A percentile compares a stretch with the other conserved stretches of the same genome.
phyloP scores from a whole-genome alignment of 2,888 invertebrate genomes.

The Chydorus sphaericus region DNA sequence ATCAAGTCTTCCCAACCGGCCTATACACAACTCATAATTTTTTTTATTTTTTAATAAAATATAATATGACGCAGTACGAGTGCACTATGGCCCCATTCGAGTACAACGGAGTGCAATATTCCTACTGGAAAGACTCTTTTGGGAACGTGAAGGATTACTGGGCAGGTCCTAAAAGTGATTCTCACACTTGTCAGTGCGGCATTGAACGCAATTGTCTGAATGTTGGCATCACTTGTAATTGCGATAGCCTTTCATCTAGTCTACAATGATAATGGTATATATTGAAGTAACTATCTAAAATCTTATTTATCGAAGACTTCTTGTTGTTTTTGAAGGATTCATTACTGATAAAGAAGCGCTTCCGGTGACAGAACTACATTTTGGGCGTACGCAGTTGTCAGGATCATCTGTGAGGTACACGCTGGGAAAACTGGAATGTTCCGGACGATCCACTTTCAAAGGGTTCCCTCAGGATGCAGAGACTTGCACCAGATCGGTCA shows the following conservation, averaged over 20 bases:
- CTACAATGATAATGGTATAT: background rate
- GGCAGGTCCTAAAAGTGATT: background rate
- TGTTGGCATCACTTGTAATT: background rate
- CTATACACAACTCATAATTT: too few relatives aligned
- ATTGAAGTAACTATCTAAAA: background rate
- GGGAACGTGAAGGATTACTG: background rate
- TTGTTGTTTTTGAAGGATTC: background rate
- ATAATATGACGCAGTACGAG: too few relatives aligned
- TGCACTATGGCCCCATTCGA: background rate
- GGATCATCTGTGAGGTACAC: background rate
- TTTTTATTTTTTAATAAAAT: too few relatives aligned
- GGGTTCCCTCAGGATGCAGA: background rate
- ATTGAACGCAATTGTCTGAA: background rate
- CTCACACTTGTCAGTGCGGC: constrained; percentile 5
- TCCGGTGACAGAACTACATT: background rate
- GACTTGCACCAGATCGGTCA: background rate
- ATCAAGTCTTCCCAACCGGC: too few relatives aligned
- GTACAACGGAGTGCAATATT: background rate
- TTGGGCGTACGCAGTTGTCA: background rate
- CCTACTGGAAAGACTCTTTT: background rate
- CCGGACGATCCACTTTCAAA: background rate
- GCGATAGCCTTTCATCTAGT: background rate
- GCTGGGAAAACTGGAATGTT: background rate
- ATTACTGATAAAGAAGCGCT: background rate
- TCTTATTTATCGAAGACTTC: background rate